A percentile compares a stretch with the other conserved stretches of the same genome.
Evolutionary conservation across 2,888 invertebrate species (phyloP).

Genomic region (Syrista parreyssii): DNA sequence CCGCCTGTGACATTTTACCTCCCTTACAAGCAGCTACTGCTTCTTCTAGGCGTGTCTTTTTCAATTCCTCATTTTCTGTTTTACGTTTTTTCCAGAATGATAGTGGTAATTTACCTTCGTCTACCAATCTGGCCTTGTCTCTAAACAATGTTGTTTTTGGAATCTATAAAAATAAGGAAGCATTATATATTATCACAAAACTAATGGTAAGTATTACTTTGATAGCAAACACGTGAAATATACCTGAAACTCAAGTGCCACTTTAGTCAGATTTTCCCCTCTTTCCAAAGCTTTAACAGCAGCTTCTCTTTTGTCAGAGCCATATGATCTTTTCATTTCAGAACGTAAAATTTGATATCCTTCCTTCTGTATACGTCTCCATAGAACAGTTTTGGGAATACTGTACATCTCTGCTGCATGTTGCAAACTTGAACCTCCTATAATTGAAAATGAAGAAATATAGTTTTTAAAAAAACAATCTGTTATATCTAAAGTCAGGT

Average conservation of each 20-base stretch:
- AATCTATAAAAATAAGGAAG: constrained; percentile 50
- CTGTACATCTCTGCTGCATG: constrained; percentile 63
- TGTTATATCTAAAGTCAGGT: neutral
- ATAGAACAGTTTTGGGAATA: constrained; percentile 67
- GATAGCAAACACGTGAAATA: neutral
- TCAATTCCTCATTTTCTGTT: constrained; percentile 55
- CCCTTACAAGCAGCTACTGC: constrained; percentile 65
- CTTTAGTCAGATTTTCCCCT: constrained; percentile 65
- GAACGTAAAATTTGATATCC: constrained; percentile 53
- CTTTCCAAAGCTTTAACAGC: constrained; percentile 63
- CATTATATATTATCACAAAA: neutral
- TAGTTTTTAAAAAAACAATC: neutral
- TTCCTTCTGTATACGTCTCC: constrained; percentile 65
- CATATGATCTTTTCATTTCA: constrained; percentile 56
- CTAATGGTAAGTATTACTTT: neutral
- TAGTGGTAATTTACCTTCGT: constrained; percentile 61
- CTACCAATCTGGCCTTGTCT: constrained; percentile 62
- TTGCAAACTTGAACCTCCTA: constrained; percentile 64
- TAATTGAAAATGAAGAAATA: constrained; percentile 14
- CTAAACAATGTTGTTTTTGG: constrained; percentile 66
- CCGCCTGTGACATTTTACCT: constrained; percentile 66
- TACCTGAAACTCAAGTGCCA: constrained; percentile 62
- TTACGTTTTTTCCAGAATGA: constrained; percentile 60
- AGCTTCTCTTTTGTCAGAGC: constrained; percentile 59
- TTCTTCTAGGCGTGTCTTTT: constrained; percentile 58